phyloP scores from a whole-genome alignment of 2,113 vertebrate genomes.

The Eulacestoma nigropectus region DNA sequence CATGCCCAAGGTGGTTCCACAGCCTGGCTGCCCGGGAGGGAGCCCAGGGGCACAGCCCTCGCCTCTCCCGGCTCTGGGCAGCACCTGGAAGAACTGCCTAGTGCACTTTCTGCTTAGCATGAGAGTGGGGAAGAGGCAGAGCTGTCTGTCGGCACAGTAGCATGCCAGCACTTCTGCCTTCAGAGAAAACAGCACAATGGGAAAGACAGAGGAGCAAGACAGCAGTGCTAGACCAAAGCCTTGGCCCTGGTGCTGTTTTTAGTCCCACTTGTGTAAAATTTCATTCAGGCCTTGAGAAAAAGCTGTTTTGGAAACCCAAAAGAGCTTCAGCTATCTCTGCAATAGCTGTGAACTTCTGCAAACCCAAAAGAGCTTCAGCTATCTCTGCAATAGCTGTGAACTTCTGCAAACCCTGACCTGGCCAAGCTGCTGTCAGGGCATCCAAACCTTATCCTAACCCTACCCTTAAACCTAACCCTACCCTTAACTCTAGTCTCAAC shows the following conservation, averaged over 20 bases:
- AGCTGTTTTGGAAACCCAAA: neutral
- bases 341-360: neutral
- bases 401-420: neutral
- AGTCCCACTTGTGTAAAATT: neutral
- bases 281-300: neutral
- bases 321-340: neutral
- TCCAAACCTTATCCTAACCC: neutral
- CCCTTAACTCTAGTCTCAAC: neutral
- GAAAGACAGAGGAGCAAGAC: neutral
- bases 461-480: neutral
- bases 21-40: neutral
- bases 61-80: neutral
- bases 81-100: conserved; percentile 44
- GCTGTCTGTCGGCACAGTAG: neutral
- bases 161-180: neutral
- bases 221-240: neutral
- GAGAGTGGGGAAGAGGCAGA: neutral
- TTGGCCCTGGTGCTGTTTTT: neutral
- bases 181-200: neutral
- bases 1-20: neutral
- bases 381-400: neutral
- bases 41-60: neutral
- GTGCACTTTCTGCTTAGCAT: conserved; percentile 23
- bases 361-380: neutral
- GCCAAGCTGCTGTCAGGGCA: neutral